Evolutionary conservation across 2,888 invertebrate species (phyloP).

Genomic region (Iselma pallidipennis): DNA sequence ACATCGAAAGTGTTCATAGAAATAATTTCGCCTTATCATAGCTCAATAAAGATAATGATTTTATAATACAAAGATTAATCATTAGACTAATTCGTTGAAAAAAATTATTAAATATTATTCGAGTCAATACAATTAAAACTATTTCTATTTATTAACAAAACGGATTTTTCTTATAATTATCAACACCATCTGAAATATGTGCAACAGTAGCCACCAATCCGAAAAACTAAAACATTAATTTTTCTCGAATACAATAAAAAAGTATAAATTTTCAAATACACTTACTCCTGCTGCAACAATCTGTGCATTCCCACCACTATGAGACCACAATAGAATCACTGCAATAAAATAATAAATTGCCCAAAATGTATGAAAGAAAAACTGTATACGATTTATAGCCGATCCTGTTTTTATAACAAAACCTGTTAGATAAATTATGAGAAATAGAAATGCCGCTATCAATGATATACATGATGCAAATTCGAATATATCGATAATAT

Average conservation of each 20-base stretch:
- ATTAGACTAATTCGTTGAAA: too few species aligned
- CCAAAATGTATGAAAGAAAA: slow-evolving; percentile 7
- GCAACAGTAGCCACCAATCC: slow-evolving; percentile 9
- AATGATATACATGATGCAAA: not conserved
- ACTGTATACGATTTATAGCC: slow-evolving; percentile 6
- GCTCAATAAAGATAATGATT: too few species aligned
- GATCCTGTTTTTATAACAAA: not conserved
- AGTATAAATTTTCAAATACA: not conserved
- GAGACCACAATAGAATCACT: slow-evolving; percentile 4
- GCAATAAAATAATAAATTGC: slow-evolving; percentile 15
- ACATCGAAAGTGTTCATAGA: too few species aligned
- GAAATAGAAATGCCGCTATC: not conserved
- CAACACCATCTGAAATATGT: slow-evolving; percentile 12
- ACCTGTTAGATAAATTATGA: not conserved
- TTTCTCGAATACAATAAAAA: not conserved
- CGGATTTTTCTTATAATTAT: slow-evolving; percentile 16
- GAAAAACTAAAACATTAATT: slow-evolving; percentile 14
- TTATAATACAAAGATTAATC: too few species aligned
- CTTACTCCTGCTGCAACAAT: slow-evolving; percentile 16
- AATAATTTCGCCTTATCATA: too few species aligned
- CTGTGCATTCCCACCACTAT: not conserved
- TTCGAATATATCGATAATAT: not conserved
- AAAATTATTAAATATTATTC: too few species aligned
- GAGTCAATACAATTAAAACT: not conserved
- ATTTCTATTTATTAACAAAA: slow-evolving; percentile 1